Conservation (phyloP, 2,113 vertebrate species). For the Tetrao urogallus region DNA sequence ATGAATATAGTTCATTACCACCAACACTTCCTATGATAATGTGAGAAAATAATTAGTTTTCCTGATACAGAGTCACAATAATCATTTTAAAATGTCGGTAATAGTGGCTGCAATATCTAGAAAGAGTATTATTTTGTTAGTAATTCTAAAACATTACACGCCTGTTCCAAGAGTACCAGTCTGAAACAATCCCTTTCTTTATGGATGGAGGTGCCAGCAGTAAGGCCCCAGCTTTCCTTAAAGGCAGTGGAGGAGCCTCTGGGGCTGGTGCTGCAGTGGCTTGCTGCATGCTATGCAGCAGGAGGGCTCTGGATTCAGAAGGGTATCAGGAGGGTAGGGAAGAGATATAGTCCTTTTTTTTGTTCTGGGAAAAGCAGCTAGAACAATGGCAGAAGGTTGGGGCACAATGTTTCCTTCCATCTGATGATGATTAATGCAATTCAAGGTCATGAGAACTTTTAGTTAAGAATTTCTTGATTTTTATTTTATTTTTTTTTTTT, state of each 20-base stretch:
- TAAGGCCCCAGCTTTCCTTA: not conserved
- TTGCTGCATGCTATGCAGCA: accelerated
- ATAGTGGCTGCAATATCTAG: not conserved
- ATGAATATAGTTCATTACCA: not conserved
- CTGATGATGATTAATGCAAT: not conserved
- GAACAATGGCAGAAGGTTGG: not conserved
- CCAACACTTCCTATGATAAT: not conserved
- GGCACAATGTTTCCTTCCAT: not conserved
- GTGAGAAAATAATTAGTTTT: not conserved
- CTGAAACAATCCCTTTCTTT: accelerated
- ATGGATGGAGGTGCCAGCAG: accelerated
- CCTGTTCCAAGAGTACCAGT: not conserved
- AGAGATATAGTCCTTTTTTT: not conserved
- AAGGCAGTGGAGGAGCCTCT: not conserved
- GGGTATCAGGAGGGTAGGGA: accelerated
- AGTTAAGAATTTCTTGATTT: not conserved
- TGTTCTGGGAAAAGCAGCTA: not conserved
- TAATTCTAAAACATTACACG: not conserved
- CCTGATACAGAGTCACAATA: not conserved
- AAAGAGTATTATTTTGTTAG: not conserved
- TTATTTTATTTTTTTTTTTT: not conserved
- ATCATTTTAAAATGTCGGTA: not conserved
- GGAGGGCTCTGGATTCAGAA: not conserved
- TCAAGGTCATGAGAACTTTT: not conserved
- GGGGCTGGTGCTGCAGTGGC: not conserved